phyloP scores from a whole-genome alignment of 2,113 vertebrate genomes.

The Nasalis larvatus region DNA sequence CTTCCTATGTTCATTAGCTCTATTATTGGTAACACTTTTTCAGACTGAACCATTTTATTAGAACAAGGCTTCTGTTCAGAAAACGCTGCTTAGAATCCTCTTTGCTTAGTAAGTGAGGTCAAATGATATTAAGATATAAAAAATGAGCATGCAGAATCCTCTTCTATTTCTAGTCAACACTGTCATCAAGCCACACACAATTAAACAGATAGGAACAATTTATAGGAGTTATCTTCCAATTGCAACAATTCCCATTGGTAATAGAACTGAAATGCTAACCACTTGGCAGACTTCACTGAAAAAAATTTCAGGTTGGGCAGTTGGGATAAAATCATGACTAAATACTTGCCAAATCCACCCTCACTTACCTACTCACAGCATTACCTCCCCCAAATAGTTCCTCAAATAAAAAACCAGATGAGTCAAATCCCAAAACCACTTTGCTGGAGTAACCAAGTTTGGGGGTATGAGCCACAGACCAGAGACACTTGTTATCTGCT shows the following conservation, averaged over 20 bases:
- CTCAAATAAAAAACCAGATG: constrained; percentile 65
- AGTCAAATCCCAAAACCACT: constrained; percentile 56
- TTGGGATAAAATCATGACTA: constrained; percentile 72
- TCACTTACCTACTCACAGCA: constrained; percentile 56
- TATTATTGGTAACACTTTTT: background rate
- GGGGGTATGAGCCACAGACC: background rate
- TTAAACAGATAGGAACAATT: background rate
- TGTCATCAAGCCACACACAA: constrained; percentile 29
- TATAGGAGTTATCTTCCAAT: constrained; percentile 13
- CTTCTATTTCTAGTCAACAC: constrained; percentile 49
- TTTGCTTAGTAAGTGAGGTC: constrained; percentile 26
- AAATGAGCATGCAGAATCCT: background rate
- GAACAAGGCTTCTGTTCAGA: background rate
- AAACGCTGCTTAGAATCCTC: background rate
- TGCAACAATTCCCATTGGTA: constrained; percentile 30
- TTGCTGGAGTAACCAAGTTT: background rate
- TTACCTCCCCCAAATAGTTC: constrained; percentile 62
- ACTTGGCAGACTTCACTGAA: constrained; percentile 43
- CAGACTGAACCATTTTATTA: constrained; percentile 27
- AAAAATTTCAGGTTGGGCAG: constrained; percentile 56
- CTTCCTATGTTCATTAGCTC: background rate
- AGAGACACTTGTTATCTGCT: background rate
- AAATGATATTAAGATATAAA: background rate
- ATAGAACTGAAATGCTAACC: constrained; percentile 35
- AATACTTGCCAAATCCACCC: constrained; percentile 71